Conservation (phyloP, 2,113 vertebrate genomes). For the Petromus typicus region DNA sequence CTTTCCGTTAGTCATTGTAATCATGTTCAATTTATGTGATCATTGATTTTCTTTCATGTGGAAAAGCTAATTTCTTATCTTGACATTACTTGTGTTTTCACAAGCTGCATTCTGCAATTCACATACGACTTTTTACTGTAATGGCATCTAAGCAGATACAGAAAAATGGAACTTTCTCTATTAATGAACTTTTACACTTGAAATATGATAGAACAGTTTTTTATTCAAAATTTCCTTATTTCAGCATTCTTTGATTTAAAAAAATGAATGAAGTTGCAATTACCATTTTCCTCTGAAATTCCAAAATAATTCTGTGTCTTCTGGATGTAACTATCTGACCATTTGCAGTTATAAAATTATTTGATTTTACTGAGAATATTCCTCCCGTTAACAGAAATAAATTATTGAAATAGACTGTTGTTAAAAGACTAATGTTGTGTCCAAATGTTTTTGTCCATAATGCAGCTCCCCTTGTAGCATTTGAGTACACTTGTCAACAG, state of each 20-base stretch:
- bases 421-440: constrained; percentile 58
- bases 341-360: constrained; percentile 68
- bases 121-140: constrained; percentile 56
- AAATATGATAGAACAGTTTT: constrained; percentile 72
- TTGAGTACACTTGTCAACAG: neutral
- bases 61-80: constrained; percentile 66
- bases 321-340: neutral
- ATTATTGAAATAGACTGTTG: constrained; percentile 63
- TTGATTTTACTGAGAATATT: constrained; percentile 57
- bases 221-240: constrained; percentile 52
- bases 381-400: constrained; percentile 76
- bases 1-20: constrained; percentile 77
- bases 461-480: neutral
- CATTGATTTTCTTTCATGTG: constrained; percentile 57
- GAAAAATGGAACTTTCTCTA: constrained; percentile 63
- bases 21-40: constrained; percentile 79
- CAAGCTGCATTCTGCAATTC: neutral
- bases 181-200: constrained; percentile 81
- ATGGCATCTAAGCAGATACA: constrained; percentile 54
- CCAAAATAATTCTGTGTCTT: constrained; percentile 69
- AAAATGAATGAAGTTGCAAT: constrained; percentile 67
- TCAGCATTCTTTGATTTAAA: constrained; percentile 50
- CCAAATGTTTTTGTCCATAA: neutral
- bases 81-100: constrained; percentile 52
- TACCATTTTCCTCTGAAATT: constrained; percentile 42